Evolutionary conservation across 1,140 invertebrate genomes (phyloP).

Genomic region (Gryllus bimaculatus): DNA sequence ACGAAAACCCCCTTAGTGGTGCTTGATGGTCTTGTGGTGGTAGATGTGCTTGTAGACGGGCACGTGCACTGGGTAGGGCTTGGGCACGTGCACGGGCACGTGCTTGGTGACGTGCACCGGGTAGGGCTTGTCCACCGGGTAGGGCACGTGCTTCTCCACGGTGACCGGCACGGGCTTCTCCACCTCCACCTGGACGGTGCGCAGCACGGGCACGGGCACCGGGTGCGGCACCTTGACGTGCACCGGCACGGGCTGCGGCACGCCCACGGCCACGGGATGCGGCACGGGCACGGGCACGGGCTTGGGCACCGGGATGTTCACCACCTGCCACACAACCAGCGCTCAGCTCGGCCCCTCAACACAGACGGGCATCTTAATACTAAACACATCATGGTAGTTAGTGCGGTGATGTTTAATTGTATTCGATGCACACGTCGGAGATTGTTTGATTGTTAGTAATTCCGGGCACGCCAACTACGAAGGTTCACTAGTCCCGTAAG

Average conservation of each 20-base stretch:
- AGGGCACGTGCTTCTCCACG: conserved; percentile 64
- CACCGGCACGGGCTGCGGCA: conserved; percentile 21
- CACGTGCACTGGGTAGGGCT: conserved; percentile 68
- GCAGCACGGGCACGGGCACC: conserved; percentile 49
- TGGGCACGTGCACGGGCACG: conserved; percentile 62
- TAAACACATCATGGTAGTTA: too few relatives aligned
- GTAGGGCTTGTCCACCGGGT: conserved; percentile 67
- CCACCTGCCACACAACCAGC: conserved; percentile 9
- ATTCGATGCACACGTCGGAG: too few relatives aligned
- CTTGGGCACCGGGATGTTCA: conserved; percentile 25
- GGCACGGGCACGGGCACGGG: conserved; percentile 26
- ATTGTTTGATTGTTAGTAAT: too few relatives aligned
- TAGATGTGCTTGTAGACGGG: conserved; percentile 72
- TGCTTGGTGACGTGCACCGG: conserved; percentile 67
- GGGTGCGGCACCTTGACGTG: conserved; percentile 39
- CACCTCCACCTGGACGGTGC: conserved; percentile 24
- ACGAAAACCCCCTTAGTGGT: too few relatives aligned
- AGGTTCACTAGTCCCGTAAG: too few relatives aligned
- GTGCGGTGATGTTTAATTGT: too few relatives aligned
- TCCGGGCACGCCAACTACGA: too few relatives aligned
- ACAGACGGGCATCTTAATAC: too few relatives aligned
- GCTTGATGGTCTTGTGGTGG: conserved; percentile 20
- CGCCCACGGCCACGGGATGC: conserved; percentile 23
- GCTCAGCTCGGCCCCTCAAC: too few relatives aligned
- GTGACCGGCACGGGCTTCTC: conserved; percentile 19